Conservation (phyloP, 2,797 vertebrate genomes). For the Eulemur albifrons region DNA sequence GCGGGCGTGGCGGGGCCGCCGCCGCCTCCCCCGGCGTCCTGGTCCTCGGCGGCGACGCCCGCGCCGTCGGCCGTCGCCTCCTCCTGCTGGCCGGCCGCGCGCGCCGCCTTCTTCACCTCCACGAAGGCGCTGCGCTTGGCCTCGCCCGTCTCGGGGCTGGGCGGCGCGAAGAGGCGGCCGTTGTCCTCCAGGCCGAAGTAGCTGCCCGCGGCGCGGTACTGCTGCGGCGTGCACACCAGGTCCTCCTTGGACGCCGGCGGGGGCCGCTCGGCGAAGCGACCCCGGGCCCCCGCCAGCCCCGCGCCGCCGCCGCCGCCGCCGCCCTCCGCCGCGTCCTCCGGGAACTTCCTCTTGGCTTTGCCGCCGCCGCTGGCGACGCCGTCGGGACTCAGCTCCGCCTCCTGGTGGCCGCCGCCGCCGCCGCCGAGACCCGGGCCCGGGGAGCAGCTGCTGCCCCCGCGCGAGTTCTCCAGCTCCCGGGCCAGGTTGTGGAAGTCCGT, state of each 20-base stretch:
- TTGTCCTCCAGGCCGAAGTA: slow-evolving; percentile 92
- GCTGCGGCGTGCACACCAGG: slow-evolving; percentile 92
- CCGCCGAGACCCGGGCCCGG: slow-evolving; percentile 46
- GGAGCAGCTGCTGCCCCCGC: slow-evolving; percentile 82
- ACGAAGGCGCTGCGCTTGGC: slow-evolving; percentile 96
- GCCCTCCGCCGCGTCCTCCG: slow-evolving; percentile 80
- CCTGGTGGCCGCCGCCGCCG: slow-evolving; percentile 84
- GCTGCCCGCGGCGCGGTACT: slow-evolving; percentile 82
- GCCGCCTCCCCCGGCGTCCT: slow-evolving; percentile 83
- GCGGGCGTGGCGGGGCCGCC: slow-evolving; percentile 51
- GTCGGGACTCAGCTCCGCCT: slow-evolving; percentile 86
- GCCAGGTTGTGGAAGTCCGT: slow-evolving; percentile 98
- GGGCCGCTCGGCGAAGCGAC: slow-evolving; percentile 82
- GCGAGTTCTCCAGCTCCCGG: slow-evolving; percentile 93
- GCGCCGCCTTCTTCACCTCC: slow-evolving; percentile 92
- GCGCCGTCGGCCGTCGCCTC: slow-evolving; percentile 69
- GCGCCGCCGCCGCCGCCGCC: slow-evolving; percentile 59
- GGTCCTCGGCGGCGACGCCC: slow-evolving; percentile 84
- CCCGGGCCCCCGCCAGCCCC: slow-evolving; percentile 58
- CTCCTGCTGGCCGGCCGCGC: slow-evolving; percentile 74
- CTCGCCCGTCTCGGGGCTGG: slow-evolving; percentile 86
- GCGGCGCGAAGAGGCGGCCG: slow-evolving; percentile 88
- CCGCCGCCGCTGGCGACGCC: slow-evolving; percentile 68
- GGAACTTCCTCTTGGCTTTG: slow-evolving; percentile 90
- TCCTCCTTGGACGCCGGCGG: slow-evolving; percentile 91